A percentile compares a stretch with the other conserved stretches of the same genome.
Conservation (phyloP, 2,888 invertebrate species). For the Ametastegia equiseti region DNA sequence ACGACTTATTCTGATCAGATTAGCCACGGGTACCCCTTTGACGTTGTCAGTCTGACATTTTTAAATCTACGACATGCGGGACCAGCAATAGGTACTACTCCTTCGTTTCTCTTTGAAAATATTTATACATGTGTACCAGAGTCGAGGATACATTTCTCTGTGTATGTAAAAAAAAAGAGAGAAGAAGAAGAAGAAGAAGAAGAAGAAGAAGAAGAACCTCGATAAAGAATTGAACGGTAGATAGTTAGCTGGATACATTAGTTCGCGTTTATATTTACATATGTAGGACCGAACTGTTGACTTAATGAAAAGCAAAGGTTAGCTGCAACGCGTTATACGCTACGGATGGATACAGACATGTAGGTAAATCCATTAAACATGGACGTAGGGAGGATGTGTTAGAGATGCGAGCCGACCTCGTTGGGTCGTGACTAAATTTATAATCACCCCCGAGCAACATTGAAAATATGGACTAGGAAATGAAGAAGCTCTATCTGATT, state of each 20-base stretch:
- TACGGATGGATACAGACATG: not conserved
- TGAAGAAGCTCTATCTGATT: constrained; percentile 45
- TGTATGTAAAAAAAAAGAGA: too few species aligned
- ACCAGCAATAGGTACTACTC: too few species aligned
- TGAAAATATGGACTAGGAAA: constrained; percentile 45
- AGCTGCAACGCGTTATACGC: not conserved
- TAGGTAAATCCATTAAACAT: constrained; percentile 4
- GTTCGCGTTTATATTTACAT: constrained; percentile 44
- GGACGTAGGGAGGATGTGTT: constrained; percentile 8
- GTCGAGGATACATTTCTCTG: not conserved
- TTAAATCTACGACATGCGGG: not conserved
- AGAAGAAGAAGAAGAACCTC: not conserved
- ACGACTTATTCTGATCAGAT: constrained; percentile 43
- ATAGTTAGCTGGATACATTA: constrained; percentile 27
- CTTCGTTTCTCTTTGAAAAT: constrained; percentile 14
- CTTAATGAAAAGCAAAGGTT: constrained; percentile 44
- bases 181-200: too few species aligned
- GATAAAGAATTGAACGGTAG: constrained; percentile 17
- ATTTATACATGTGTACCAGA: constrained; percentile 8
- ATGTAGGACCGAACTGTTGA: constrained; percentile 34
- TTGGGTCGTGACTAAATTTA: constrained; percentile 46
- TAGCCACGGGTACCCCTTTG: constrained; percentile 18
- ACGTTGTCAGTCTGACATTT: constrained; percentile 6
- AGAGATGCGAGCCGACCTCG: not conserved
- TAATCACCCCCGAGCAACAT: constrained; percentile 30